Evolutionary conservation across 2,888 invertebrate genomes (phyloP).

Genomic region (Rambutsinella grinnellia): DNA sequence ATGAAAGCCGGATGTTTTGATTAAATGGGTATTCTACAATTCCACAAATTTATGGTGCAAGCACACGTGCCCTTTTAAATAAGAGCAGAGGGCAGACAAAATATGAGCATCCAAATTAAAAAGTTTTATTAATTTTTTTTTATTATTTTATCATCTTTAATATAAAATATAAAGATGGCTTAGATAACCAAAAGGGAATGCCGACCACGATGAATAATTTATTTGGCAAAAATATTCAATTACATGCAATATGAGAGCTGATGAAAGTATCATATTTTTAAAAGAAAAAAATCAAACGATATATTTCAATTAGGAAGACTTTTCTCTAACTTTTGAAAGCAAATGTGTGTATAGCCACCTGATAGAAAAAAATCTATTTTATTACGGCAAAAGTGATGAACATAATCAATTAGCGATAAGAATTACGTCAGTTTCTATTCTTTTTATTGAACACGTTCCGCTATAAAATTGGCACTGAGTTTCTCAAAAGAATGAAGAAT

Average conservation of each 20-base stretch:
- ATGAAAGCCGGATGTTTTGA: constrained; percentile 17
- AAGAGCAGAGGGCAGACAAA: not conserved
- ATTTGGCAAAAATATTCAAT: not conserved
- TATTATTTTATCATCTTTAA: not conserved
- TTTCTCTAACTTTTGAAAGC: not conserved
- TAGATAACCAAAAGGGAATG: too few relatives aligned
- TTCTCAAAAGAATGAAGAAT: not conserved
- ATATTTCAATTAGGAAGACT: not conserved
- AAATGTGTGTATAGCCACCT: not conserved
- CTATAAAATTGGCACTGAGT: not conserved
- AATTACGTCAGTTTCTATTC: not conserved
- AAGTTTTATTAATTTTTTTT: not conserved
- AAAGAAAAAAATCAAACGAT: not conserved
- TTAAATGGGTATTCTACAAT: not conserved
- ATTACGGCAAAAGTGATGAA: not conserved
- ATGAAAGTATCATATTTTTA: not conserved
- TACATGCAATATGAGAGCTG: not conserved
- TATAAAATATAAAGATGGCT: not conserved
- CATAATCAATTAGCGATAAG: not conserved
- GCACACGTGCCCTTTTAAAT: too few relatives aligned
- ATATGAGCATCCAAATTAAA: not conserved
- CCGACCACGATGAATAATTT: too few relatives aligned
- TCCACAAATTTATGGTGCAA: too few relatives aligned
- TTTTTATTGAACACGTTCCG: not conserved
- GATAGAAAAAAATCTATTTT: not conserved